Evolutionary conservation across 1,140 invertebrate species (phyloP), one percentile per base, ranked within the genome.

Genomic region (Microplitis mediator): DNA sequence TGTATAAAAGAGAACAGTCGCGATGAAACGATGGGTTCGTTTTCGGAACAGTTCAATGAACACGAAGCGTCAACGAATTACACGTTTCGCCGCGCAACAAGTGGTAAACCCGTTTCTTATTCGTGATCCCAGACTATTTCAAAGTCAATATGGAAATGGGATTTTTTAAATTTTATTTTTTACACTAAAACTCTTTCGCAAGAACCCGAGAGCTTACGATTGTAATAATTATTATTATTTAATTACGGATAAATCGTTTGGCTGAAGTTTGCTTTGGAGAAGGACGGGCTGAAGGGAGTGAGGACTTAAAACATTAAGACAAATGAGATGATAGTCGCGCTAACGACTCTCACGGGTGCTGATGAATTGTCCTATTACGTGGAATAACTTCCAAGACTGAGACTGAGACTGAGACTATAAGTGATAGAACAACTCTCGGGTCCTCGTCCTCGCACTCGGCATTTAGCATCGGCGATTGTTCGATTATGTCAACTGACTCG

Each of bases 11-110:
- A 34, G 34, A 50, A 23, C 31, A 39, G 63, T 71, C 51, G 61
- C 69, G 45, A 71, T 66, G 62, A 32, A 71, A 70, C 45, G 69
- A 39, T 61, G 16, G 36, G 50, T 32, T 56, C 60, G 35, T 56
- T 36, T 64, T 71, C 52, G 69, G 39, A 66, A 72, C 63, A 63
- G 62, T 72, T 72, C 70, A 56, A 72, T 72, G 63, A 66, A 72
- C 70, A 72, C 63, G 34, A 52, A 62, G 70, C 70, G 70, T 72
- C 63, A 72, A 72, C 70, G 70, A 72, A 72, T 72, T 72, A 72
- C 54, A 72, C 70, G 70, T 66, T 50, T 66, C 70, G 54, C 70
- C 63, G 70, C 62, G 70, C 70, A 72, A 72, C 70, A 72, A 72
- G 70, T 72, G 70, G 70, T 60, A 31, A 58, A 72, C 52, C 63